Evolutionary conservation across 2,888 invertebrate genomes (phyloP).

Genomic region (Latheticus oryzae): DNA sequence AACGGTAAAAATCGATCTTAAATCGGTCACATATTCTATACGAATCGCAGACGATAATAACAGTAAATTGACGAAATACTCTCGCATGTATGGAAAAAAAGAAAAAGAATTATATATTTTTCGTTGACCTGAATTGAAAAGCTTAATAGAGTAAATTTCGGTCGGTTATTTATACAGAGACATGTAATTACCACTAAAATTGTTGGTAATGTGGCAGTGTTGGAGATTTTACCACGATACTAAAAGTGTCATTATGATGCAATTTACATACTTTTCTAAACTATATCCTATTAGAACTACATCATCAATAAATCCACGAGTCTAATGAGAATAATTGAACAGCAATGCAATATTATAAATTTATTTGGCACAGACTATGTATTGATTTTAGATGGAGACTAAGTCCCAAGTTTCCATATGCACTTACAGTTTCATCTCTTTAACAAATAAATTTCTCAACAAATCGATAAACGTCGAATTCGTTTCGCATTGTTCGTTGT

Average conservation of each 20-base stretch:
- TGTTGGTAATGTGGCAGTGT: conserved; percentile 13
- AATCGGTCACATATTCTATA: conserved; percentile 37
- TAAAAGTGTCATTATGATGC: conserved; percentile 14
- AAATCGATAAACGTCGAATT: too few relatives aligned
- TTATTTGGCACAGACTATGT: too few relatives aligned
- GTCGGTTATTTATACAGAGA: conserved; percentile 2
- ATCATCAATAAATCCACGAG: too few relatives aligned
- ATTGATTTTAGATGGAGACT: too few relatives aligned
- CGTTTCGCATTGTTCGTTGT: too few relatives aligned
- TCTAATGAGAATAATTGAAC: too few relatives aligned
- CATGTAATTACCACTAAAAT: conserved; percentile 10
- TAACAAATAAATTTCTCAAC: too few relatives aligned
- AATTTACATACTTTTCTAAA: conserved; percentile 25
- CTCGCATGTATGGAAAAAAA: conserved; percentile 17
- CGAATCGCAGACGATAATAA: conserved; percentile 24
- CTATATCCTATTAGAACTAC: too few relatives aligned
- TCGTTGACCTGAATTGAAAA: conserved; percentile 5
- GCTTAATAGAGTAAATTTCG: conserved; percentile 18
- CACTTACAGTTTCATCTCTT: too few relatives aligned
- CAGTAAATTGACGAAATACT: conserved; percentile 27
- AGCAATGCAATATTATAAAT: too few relatives aligned
- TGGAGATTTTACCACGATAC: conserved; percentile 23
- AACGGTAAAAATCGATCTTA: conserved; percentile 41
- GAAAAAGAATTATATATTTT: not conserved
- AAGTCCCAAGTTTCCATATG: too few relatives aligned